Base-by-base conservation (phyloP, 92 coral and sea anemone species). In the Phymanthus crucifer region DNA sequence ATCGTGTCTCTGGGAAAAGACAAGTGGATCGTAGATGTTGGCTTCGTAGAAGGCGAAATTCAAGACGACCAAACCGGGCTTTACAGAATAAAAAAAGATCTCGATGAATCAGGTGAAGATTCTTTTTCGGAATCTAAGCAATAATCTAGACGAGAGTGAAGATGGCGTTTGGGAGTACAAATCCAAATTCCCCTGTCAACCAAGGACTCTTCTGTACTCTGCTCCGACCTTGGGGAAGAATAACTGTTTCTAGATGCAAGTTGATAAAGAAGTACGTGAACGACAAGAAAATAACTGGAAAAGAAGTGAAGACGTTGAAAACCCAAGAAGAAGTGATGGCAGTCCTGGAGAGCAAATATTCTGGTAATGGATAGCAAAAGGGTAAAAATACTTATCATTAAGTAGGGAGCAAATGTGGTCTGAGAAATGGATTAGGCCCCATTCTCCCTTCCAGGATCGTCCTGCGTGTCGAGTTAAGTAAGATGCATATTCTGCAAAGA, bases 11-110 rank as follows among this genome's bases (percentile, higher is more conserved):
- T 84, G 12, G 84, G 40, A 21, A 82, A 37, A 18, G 73, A 54
- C 3, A 21, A 26, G 23, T 84, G 89, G 89, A 29, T 89, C 45
- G 75, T 68, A 17, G 92, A 89, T 81, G 92, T 89, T 40, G 87
- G 82, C 0, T 64, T 81, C 23, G 69, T 56, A 61, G 84, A 40
- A 66, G 82, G 48, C 11, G 74, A 56, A 71, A 83, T 78, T 40
- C 89, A 89, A 56, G 89, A 80, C 27, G 83, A 69, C 35, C 36
- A 37, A 32, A 76, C 74, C 38, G 76, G 83, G 33, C 23, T 48
- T 36, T 88, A 88, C 77, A 84, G 89, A 45, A 21, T 88, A 16
- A 73, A 75, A 21, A 80, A 81, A 61, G 83, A 83, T 6, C 38
- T 47, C 36, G 33, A 27, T 18, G 72, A 64, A 61, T 29, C 35